Conservation (phyloP, 2,888 invertebrate genomes). For the Conops quadrifasciatus region DNA sequence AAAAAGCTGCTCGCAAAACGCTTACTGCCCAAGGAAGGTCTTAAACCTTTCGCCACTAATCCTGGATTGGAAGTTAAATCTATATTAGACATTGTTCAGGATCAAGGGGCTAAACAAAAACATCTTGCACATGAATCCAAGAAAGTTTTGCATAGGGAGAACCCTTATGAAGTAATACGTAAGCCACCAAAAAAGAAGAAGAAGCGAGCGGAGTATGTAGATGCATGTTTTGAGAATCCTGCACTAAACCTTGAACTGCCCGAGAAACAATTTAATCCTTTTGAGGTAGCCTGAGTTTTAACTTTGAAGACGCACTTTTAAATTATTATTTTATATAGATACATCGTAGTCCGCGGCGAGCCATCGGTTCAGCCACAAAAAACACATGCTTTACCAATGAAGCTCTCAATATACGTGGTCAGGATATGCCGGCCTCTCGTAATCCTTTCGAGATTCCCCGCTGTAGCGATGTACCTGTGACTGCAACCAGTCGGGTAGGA, state of each 20-base stretch:
- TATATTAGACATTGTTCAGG: conserved; percentile 53
- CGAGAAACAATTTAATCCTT: conserved; percentile 64
- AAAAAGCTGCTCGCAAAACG: conserved; percentile 55
- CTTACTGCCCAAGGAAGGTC: conserved; percentile 43
- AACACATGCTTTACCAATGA: conserved; percentile 59
- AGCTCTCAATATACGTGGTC: conserved; percentile 59
- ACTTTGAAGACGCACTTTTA: not conserved
- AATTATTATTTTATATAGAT: conserved; percentile 48
- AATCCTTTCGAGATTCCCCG: conserved; percentile 64
- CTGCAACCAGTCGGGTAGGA: conserved; percentile 33
- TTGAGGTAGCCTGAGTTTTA: conserved; percentile 54
- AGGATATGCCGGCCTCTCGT: conserved; percentile 53
- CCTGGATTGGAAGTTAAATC: conserved; percentile 61
- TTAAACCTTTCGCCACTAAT: conserved; percentile 42
- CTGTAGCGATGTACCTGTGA: conserved; percentile 37
- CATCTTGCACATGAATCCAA: not conserved
- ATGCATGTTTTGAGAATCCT: conserved; percentile 62
- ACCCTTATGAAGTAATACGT: conserved; percentile 62
- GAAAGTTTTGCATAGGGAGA: conserved; percentile 39
- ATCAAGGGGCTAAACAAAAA: conserved; percentile 24
- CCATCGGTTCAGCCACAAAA: not conserved
- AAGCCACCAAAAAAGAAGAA: conserved; percentile 64
- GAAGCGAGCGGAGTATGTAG: conserved; percentile 50
- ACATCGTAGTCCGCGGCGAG: conserved; percentile 42
- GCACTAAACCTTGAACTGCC: conserved; percentile 62